Evolutionary conservation across 2,888 invertebrate species (phyloP).

Genomic region (Crossocerus cetratus): DNA sequence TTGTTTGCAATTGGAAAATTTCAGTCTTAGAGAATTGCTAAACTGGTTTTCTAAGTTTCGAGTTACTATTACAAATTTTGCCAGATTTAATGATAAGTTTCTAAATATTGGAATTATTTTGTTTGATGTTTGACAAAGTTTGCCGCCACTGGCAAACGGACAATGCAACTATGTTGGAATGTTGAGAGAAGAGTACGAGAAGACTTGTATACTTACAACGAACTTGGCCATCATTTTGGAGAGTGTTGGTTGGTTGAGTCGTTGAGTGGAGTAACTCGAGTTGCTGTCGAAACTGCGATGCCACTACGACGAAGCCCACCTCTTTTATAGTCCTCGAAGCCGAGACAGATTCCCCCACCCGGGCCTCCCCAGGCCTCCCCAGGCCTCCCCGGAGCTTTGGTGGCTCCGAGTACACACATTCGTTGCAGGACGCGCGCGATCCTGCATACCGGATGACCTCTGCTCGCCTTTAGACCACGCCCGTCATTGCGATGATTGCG

Average conservation of each 20-base stretch:
- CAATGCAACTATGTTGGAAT: no score
- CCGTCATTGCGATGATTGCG: slow-evolving; percentile 30
- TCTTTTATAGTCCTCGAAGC: slow-evolving; percentile 67
- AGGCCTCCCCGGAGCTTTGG: slow-evolving; percentile 23
- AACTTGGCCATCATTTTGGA: slow-evolving; percentile 70
- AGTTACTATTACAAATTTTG: no score
- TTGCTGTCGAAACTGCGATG: slow-evolving; percentile 67
- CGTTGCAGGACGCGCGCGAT: slow-evolving; percentile 33
- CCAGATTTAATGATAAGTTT: no score
- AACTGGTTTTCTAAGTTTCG: no score
- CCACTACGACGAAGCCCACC: slow-evolving; percentile 30
- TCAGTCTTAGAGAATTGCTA: no score
- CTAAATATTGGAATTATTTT: no score
- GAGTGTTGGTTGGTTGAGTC: slow-evolving; percentile 27
- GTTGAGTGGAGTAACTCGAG: slow-evolving; percentile 48
- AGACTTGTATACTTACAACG: slow-evolving; percentile 64
- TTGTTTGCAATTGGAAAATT: no score
- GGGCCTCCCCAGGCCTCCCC: no score
- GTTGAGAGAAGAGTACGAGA: no score
- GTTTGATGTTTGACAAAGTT: no score
- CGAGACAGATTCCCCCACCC: slow-evolving; percentile 48
- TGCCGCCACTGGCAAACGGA: no score
- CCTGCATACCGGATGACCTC: slow-evolving; percentile 63
- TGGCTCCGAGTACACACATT: slow-evolving; percentile 23
- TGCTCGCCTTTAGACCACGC: slow-evolving; percentile 52